These are phyloP conservation scores for Nibea albiflora DNA, from an alignment of 2,113 vertebrate genomes.

Conservation along the genomic window DNA sequence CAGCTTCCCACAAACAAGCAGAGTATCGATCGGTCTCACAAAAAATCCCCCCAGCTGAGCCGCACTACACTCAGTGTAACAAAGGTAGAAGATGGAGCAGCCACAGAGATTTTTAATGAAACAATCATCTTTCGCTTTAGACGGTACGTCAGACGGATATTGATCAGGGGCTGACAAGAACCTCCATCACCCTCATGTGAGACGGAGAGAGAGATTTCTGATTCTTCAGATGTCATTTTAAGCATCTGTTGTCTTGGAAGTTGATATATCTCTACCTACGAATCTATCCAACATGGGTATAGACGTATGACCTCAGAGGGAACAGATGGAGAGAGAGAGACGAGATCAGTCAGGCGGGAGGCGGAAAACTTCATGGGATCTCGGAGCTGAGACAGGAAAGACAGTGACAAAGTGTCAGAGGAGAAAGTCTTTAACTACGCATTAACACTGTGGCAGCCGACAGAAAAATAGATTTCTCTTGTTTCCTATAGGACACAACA, in stretches of 20 bases:
- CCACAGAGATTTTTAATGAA: not conserved
- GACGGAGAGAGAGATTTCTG: not conserved
- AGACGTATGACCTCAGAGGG: conserved; percentile 13
- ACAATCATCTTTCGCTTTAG: not conserved
- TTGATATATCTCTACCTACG: not conserved
- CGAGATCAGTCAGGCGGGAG: not conserved
- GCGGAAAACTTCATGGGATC: not conserved
- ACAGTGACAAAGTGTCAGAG: conserved; percentile 30
- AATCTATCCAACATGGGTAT: not conserved
- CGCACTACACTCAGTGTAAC: not conserved
- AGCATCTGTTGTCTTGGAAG: conserved; percentile 18
- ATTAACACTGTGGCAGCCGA: conserved; percentile 36
- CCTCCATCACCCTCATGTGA: not conserved
- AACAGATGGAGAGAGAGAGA: conserved; percentile 1
- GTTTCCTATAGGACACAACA: conserved; percentile 20
- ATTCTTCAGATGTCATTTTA: conserved; percentile 26
- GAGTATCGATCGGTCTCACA: conserved; percentile 18
- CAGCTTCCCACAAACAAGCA: conserved; percentile 12
- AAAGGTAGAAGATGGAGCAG: not conserved
- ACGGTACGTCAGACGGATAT: conserved; percentile 13
- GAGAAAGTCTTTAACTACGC: conserved; percentile 35
- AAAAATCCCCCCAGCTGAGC: not conserved
- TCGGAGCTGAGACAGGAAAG: not conserved
- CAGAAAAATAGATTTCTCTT: conserved; percentile 34
- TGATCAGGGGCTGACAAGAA: conserved; percentile 17